Percentiles rank a stretch among this genome's conserved stretches.
phyloP scores from a whole-genome alignment of 1,140 invertebrate genomes.

The Periplaneta americana region DNA sequence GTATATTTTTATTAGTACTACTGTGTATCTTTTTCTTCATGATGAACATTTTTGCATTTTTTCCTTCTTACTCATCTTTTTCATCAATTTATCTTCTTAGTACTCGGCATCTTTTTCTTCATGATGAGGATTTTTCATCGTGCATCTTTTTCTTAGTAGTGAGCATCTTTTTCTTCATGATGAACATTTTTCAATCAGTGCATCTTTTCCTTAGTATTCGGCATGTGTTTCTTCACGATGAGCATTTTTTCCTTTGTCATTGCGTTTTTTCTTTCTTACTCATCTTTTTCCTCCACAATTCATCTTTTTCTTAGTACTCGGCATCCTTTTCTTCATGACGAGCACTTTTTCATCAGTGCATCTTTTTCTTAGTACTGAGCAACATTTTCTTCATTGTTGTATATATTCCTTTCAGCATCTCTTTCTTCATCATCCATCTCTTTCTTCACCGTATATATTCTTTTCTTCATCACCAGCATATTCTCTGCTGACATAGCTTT shows the following conservation, averaged over 20 bases:
- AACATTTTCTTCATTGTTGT: neutral
- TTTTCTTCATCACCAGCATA: neutral
- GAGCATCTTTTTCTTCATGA: neutral
- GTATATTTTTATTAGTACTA: neutral
- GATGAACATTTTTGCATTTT: neutral
- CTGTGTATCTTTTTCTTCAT: neutral
- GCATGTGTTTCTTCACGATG: neutral
- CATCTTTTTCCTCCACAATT: neutral
- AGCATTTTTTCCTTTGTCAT: neutral
- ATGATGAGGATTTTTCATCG: no score
- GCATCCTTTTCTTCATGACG: neutral
- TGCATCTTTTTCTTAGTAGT: neutral
- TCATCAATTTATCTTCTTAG: neutral
- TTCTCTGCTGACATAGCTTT: neutral
- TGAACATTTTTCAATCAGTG: neutral
- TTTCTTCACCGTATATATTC: neutral
- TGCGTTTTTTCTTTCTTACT: neutral
- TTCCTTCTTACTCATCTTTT: neutral
- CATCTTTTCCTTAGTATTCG: neutral
- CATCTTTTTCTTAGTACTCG: neutral
- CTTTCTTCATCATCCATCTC: neutral
- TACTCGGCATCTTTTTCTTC: no score
- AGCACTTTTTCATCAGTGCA: neutral
- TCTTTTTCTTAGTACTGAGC: neutral
- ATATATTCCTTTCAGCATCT: neutral